Evolutionary conservation across 2,113 vertebrate genomes (phyloP), one percentile per base, ranked within the genome.

Genomic region (Hemiprocne comata): DNA sequence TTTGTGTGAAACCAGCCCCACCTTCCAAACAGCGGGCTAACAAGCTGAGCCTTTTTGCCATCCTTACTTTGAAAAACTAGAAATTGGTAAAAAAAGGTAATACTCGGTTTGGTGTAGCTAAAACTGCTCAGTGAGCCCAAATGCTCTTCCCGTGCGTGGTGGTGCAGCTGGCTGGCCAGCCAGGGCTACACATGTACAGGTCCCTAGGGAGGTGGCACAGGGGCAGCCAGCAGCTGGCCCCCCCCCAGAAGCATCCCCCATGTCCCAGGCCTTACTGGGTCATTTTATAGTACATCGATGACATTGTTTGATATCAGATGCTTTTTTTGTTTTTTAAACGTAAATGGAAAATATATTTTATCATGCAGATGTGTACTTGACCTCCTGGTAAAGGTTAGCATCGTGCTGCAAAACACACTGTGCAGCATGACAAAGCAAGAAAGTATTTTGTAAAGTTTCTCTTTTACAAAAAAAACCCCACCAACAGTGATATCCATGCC

Each of bases 41-140:
- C 0, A 0, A 73, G 36, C 14, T 0, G 0, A 64, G 33, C 25
- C 20, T 5, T n/a, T 75, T 58, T 60, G n/a, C n/a, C 36, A 33
- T 17, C 58, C 36, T 58, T 40, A 58, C 25, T 70, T 74, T 58
- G 19, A 44, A 93, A 94, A 78, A 24, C 1, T 23, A 55, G 53
- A 69, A 82, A 55, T 4, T 10, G 17, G 18, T 73, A 44, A 69
- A 87, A 54, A 18, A 31, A 80, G 57, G 11, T 13, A n/a, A 21
- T 11, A 10, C 5, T 62, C 67, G 28, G 4, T 6, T 71, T 64
- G 53, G 17, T 19, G 23, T 11, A 40, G 23, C 55, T 62, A 36
- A 66, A 85, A 78, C 17, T 13, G 6, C 25, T 71, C 31, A 46
- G 25, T 0, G 7, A 90, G 48, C 57, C 34, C 24, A 20, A 42